phyloP scores from a whole-genome alignment of 1,140 invertebrate species.

The Metopolophium dirhodum region DNA sequence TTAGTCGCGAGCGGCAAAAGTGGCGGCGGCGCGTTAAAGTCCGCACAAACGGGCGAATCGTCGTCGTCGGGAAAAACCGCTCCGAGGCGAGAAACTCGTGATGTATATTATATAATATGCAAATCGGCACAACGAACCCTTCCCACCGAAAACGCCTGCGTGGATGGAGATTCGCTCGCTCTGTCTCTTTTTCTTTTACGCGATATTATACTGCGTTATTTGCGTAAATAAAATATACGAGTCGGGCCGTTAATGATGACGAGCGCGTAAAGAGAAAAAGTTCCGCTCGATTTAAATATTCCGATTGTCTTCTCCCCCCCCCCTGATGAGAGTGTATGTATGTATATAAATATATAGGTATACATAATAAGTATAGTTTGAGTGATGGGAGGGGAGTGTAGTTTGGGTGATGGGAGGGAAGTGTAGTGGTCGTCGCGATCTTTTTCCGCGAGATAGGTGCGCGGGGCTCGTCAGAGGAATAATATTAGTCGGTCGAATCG shows the following conservation, averaged over 20 bases:
- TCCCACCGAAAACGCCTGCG: neutral
- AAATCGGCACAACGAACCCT: slow-evolving; percentile 20
- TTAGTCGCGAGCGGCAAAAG: neutral
- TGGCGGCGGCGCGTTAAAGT: neutral
- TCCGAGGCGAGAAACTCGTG: slow-evolving; percentile 1
- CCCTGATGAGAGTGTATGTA: too few species aligned
- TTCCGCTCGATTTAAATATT: slow-evolving; percentile 33
- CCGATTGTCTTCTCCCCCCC: neutral
- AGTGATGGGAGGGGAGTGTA: neutral
- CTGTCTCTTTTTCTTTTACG: neutral
- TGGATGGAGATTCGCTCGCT: too few species aligned
- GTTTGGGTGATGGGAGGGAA: neutral
- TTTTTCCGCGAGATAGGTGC: neutral
- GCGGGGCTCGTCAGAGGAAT: neutral
- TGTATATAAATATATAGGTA: neutral
- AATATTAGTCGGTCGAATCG: neutral
- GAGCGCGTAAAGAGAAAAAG: slow-evolving; percentile 34
- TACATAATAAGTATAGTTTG: neutral
- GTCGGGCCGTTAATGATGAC: slow-evolving; percentile 34
- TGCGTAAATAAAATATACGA: slow-evolving; percentile 34
- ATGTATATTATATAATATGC: slow-evolving; percentile 6
- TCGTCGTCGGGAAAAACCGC: slow-evolving; percentile 19
- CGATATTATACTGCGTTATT: neutral
- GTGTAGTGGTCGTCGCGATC: neutral
- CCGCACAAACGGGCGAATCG: slow-evolving; percentile 25